Evolutionary conservation across 2,888 invertebrate genomes (phyloP).

Genomic region (Philereme vetulata): DNA sequence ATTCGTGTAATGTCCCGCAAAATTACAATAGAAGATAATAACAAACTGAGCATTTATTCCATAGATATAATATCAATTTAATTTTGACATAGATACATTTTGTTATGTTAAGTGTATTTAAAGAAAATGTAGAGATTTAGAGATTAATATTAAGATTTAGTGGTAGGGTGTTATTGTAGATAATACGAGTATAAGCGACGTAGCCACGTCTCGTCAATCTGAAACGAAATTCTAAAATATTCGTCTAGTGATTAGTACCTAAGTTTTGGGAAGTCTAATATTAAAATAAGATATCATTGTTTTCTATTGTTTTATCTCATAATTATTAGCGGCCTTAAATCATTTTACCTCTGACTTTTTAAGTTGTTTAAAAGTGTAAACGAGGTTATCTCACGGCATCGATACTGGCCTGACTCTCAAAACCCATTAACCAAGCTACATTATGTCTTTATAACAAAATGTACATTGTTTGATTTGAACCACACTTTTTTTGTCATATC

Average conservation of each 20-base stretch:
- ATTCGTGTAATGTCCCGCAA: neutral
- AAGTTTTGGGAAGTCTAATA: constrained; percentile 54
- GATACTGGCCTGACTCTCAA: too few relatives aligned
- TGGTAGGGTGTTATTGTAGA: constrained; percentile 54
- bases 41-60: neutral
- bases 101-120: neutral
- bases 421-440: too few relatives aligned
- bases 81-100: neutral
- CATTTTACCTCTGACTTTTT: neutral
- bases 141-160: constrained; percentile 41
- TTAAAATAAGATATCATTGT: too few relatives aligned
- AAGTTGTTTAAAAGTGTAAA: too few relatives aligned
- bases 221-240: constrained; percentile 82
- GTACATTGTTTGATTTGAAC: too few relatives aligned
- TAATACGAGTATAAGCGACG: constrained; percentile 48
- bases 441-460: too few relatives aligned
- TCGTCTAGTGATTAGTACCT: constrained; percentile 66
- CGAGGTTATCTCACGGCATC: too few relatives aligned
- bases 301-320: neutral
- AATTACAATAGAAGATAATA: neutral
- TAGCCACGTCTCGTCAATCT: constrained; percentile 63
- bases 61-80: neutral
- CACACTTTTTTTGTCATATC: too few relatives aligned
- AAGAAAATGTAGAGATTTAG: constrained; percentile 7
- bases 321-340: neutral